Conservation (phyloP, 2,888 invertebrate genomes). For the Pyrochroa serraticornis region DNA sequence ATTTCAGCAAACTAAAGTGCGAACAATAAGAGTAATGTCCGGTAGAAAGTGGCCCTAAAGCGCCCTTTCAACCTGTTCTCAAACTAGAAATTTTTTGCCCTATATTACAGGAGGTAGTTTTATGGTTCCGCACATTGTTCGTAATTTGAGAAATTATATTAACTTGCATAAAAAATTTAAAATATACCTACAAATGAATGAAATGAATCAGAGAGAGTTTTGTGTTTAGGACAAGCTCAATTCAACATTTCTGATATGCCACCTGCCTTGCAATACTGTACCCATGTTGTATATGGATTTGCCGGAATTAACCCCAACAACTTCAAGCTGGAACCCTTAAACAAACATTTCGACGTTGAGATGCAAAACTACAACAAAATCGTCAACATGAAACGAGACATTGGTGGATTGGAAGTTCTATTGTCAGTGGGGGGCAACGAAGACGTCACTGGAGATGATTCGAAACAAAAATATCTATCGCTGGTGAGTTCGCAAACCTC, state of each 20-base stretch:
- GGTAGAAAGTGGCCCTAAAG: too few species aligned
- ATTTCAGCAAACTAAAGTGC: too few species aligned
- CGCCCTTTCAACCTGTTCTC: too few species aligned
- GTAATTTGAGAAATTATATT: too few species aligned
- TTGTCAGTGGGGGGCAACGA: constrained; percentile 1
- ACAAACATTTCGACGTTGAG: constrained; percentile 71
- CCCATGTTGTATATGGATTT: constrained; percentile 73
- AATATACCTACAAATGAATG: too few species aligned
- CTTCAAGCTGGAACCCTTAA: constrained; percentile 68
- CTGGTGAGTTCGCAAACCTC: too few species aligned
- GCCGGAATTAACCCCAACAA: constrained; percentile 71
- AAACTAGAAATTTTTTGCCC: too few species aligned
- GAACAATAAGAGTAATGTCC: too few species aligned
- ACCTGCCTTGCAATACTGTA: constrained; percentile 71
- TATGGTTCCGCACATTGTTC: too few species aligned
- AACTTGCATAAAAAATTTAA: too few species aligned
- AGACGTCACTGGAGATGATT: not conserved
- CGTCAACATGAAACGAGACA: constrained; percentile 67
- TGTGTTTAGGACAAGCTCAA: not conserved
- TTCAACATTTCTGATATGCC: constrained; percentile 63
- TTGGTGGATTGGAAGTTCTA: constrained; percentile 62
- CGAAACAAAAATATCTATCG: not conserved
- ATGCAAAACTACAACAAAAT: constrained; percentile 66
- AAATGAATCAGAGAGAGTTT: too few species aligned
- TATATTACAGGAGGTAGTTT: too few species aligned